Conservation (phyloP, 2,113 vertebrate genomes). For the Xiphophorus hellerii region DNA sequence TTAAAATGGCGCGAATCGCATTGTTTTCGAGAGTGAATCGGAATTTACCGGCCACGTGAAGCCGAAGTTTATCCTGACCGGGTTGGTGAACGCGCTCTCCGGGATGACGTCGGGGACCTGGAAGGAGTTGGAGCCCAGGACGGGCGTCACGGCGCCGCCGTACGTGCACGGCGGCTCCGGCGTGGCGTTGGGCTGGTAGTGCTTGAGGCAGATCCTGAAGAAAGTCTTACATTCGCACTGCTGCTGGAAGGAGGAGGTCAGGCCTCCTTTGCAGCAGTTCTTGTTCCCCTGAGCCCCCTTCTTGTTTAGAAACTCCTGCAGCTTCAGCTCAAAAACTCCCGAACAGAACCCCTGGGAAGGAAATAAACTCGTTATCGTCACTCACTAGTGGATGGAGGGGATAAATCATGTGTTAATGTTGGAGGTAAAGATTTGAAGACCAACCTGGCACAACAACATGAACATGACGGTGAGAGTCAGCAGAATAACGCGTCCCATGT, state of each 20-base stretch:
- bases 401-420: conserved; percentile 30
- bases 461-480: conserved; percentile 82
- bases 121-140: conserved; percentile 95
- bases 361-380: conserved; percentile 26
- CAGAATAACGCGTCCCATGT: conserved; percentile 86
- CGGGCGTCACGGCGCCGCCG: conserved; percentile 90
- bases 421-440: conserved; percentile 16
- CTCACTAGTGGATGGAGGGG: conserved; percentile 8
- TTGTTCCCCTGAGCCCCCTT: conserved; percentile 90
- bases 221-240: conserved; percentile 96
- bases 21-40: too few species aligned
- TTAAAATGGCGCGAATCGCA: conserved; percentile 49
- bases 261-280: conserved; percentile 88
- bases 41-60: conserved; percentile 97
- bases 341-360: conserved; percentile 86
- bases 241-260: conserved; percentile 80
- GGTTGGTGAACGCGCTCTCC: conserved; percentile 90
- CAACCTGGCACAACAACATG: conserved; percentile 89
- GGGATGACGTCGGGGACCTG: conserved; percentile 88
- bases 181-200: conserved; percentile 95
- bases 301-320: conserved; percentile 97
- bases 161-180: conserved; percentile 97
- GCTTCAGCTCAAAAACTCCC: conserved; percentile 95
- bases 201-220: conserved; percentile 97
- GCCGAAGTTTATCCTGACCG: conserved; percentile 91